phyloP scores from a whole-genome alignment of 2,797 vertebrate species.

The Cyclopterus lumpus region DNA sequence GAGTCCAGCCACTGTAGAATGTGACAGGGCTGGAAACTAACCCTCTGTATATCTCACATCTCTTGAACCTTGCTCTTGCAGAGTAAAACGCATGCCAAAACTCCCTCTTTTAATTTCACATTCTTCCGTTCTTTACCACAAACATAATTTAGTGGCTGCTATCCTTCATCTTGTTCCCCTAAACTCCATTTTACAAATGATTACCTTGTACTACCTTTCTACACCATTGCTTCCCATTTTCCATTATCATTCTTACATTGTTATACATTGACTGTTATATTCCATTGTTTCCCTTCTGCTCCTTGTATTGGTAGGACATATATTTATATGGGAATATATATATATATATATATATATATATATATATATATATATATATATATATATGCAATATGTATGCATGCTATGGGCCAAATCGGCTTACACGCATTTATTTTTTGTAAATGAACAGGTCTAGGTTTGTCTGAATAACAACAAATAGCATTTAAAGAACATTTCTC shows the following conservation, averaged over 20 bases:
- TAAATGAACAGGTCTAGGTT: constrained; percentile 52
- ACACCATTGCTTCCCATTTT: constrained; percentile 17
- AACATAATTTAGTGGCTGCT: constrained; percentile 27
- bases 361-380: constrained; percentile 83
- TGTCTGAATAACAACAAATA: constrained; percentile 41
- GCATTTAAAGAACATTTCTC: constrained; percentile 67
- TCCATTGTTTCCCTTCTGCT: constrained; percentile 45
- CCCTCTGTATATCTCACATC: background rate
- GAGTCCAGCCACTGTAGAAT: constrained; percentile 37
- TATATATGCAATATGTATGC: constrained; percentile 84
- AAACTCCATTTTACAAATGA: constrained; percentile 35
- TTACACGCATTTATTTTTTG: constrained; percentile 47
- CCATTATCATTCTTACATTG: constrained; percentile 22
- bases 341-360: constrained; percentile 82
- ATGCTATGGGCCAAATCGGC: constrained; percentile 76
- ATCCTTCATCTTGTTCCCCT: constrained; percentile 14
- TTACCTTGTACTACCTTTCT: constrained; percentile 24
- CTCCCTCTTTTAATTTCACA: constrained; percentile 19
- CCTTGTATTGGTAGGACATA: constrained; percentile 68
- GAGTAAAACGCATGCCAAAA: constrained; percentile 63
- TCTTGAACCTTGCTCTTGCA: constrained; percentile 35
- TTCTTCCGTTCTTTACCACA: background rate
- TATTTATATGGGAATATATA: constrained; percentile 80
- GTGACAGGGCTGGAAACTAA: constrained; percentile 7
- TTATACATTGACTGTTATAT: constrained; percentile 60